phyloP scores from a whole-genome alignment of 2,113 vertebrate genomes.

The Thermophis baileyi region DNA sequence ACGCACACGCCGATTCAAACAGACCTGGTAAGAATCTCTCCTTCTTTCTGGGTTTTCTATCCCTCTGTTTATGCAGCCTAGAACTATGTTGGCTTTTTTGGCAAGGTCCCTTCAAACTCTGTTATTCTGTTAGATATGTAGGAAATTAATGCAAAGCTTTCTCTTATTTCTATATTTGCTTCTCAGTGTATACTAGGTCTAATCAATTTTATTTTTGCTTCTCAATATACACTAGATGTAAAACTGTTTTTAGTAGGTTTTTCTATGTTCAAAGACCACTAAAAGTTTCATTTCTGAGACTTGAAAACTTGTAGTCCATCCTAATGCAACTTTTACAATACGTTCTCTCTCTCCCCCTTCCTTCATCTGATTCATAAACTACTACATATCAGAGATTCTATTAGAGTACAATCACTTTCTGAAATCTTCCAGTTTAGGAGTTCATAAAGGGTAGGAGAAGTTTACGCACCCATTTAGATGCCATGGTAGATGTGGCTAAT shows the following conservation, averaged over 20 bases:
- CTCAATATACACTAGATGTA: background rate
- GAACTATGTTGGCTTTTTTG: too few relatives aligned
- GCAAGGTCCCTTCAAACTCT: background rate
- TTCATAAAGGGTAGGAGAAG: background rate
- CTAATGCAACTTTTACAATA: background rate
- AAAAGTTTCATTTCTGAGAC: background rate
- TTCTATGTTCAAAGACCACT: background rate
- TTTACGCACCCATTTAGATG: background rate
- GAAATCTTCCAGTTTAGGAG: background rate
- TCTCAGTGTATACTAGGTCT: background rate
- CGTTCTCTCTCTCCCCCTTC: background rate
- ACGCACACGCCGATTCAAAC: accelerated
- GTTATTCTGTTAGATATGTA: background rate
- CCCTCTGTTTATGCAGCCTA: too few relatives aligned
- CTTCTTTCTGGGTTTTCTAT: background rate
- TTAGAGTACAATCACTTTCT: background rate
- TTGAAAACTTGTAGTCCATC: background rate
- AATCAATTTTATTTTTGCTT: background rate
- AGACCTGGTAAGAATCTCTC: too few relatives aligned
- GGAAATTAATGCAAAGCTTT: background rate
- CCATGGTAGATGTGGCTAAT: background rate
- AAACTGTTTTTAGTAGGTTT: background rate
- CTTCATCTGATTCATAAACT: background rate
- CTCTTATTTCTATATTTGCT: background rate
- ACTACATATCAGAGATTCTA: background rate